These are phyloP conservation scores for Malurus splendens DNA, from an alignment of 2,797 vertebrate species.

Conservation along the genomic window DNA sequence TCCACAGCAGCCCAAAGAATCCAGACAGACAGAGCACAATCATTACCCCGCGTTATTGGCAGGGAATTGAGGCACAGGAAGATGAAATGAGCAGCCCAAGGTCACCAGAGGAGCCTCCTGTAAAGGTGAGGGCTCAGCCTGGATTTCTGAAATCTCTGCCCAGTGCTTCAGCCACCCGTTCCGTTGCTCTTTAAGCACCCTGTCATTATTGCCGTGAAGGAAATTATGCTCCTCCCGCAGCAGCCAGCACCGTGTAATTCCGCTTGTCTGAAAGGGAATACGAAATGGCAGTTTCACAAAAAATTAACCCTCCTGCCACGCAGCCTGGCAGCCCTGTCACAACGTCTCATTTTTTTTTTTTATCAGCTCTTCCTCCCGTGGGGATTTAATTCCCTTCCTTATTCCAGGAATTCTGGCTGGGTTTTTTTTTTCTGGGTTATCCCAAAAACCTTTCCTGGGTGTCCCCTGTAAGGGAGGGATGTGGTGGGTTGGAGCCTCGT, in stretches of 20 bases:
- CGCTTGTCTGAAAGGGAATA: constrained; percentile 37
- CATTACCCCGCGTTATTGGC: background rate
- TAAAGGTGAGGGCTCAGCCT: constrained; percentile 1
- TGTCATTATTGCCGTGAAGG: constrained; percentile 41
- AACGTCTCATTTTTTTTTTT: background rate
- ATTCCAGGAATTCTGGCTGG: background rate
- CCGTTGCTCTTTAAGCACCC: constrained; percentile 28
- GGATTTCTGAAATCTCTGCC: constrained; percentile 1
- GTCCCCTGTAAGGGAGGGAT: background rate
- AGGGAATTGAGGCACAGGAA: background rate
- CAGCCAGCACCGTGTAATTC: constrained; percentile 36
- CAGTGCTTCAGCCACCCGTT: constrained; percentile 15
- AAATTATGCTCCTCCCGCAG: constrained; percentile 31
- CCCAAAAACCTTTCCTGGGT: background rate
- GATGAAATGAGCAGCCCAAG: constrained; percentile 1
- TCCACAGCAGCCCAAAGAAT: background rate
- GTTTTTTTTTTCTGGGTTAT: background rate
- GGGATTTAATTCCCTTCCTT: background rate
- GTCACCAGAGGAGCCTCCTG: background rate
- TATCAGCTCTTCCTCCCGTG: background rate
- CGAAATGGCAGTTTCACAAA: constrained; percentile 45
- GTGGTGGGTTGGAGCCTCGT: background rate
- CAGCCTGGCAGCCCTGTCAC: constrained; percentile 36
- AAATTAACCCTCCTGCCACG: constrained; percentile 39
- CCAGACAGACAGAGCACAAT: background rate